Evolutionary conservation across 2,113 vertebrate species (phyloP), one percentile per base, ranked within the genome.

Genomic region (Balaenoptera acutorostrata): DNA sequence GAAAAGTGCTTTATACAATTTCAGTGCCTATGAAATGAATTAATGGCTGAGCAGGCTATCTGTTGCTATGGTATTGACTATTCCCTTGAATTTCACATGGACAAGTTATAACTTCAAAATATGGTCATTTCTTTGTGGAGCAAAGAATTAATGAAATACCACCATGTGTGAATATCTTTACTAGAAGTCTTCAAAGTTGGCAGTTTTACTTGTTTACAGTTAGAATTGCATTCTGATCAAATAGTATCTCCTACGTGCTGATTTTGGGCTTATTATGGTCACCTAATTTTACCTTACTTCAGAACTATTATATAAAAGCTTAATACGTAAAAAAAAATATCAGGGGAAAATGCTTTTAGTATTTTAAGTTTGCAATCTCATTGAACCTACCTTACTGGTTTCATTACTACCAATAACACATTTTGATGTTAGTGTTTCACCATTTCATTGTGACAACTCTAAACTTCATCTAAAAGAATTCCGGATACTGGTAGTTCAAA

Each of bases 261-360:
- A 66, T 8, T 84, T 88, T 55, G 7, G 7, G n/a, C 1, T 89
- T 71, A 49, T n/a, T 25, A 81, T 71, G n/a, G 2, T 36, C 87
- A 87, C 6, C 10, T 33, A 89, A 46, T 82, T 66, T 95, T 89
- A 85, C 7, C 1, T 77, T 80, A 33, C 29, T 81, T 94, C 39
- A 81, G n/a, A 94, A 72, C 9, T 91, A 95, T 86, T 6, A 83
- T 46, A 86, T 46, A 94, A 87, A 91, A 88, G 49, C 33, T 83
- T 82, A 78, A 92, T 63, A 31, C 39, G 0, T 39, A 36, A 31
- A 23, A 55, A 46, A 36, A 36, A 87, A 88, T n/a, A 64, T 20
- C 1, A 52, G 20, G 4, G 10, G 25, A 91, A 86, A 93, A 74
- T 68, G 0, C 2, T 63, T 46, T 3, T 61, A 55, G 10, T 55